These are phyloP conservation scores for Smittia sp. DNA, from an alignment of 2,888 invertebrate genomes.

Conservation along the genomic window DNA sequence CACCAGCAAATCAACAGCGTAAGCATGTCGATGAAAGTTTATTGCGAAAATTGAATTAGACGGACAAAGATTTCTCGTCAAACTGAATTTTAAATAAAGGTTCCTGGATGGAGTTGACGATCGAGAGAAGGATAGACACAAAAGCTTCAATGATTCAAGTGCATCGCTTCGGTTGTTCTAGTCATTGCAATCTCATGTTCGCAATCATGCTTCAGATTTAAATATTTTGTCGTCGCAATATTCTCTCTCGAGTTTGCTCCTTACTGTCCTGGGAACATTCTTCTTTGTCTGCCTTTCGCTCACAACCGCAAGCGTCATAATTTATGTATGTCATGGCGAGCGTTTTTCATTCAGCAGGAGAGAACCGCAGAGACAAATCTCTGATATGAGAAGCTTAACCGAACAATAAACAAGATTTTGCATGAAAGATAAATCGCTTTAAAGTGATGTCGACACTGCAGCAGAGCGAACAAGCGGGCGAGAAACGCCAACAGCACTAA, in stretches of 20 bases:
- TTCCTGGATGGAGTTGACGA: not conserved
- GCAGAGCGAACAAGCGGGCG: not conserved
- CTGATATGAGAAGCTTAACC: constrained; percentile 28
- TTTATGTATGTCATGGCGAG: constrained; percentile 36
- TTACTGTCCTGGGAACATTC: not conserved
- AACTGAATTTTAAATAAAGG: constrained; percentile 11
- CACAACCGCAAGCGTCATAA: constrained; percentile 29
- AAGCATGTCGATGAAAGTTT: constrained; percentile 21
- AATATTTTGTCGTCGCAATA: constrained; percentile 8
- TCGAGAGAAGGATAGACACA: no score
- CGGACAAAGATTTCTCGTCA: constrained; percentile 14
- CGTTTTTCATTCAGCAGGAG: not conserved
- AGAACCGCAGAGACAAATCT: constrained; percentile 33
- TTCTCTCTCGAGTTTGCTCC: not conserved
- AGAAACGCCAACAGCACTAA: not conserved
- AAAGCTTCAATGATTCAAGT: no score
- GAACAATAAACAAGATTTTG: constrained; percentile 38
- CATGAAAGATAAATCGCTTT: constrained; percentile 24
- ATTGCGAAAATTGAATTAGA: constrained; percentile 32
- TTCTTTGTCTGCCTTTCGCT: not conserved
- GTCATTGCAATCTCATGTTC: constrained; percentile 1
- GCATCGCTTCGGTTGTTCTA: no score
- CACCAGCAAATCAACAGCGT: not conserved
- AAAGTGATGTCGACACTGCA: not conserved
- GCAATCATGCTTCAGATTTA: constrained; percentile 26